Evolutionary conservation across 1,140 invertebrate species (phyloP).

Genomic region (Meteorus sp.): DNA sequence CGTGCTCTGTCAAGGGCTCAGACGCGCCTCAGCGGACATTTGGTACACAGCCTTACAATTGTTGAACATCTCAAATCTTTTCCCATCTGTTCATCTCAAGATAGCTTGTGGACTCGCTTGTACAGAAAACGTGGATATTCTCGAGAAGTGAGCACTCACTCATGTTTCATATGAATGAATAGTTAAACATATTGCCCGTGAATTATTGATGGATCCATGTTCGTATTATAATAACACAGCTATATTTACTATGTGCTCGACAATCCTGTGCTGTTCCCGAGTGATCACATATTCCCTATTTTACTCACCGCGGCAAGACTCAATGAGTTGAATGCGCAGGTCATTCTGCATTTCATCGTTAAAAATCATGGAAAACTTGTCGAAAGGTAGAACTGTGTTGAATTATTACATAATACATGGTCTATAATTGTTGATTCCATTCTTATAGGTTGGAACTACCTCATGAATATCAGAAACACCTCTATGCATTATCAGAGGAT

Average conservation of each 20-base stretch:
- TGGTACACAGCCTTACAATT: conserved; percentile 14
- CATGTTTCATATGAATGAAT: neutral
- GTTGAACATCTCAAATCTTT: conserved; percentile 1
- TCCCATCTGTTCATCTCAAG: neutral
- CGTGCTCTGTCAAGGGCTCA: conserved; percentile 17
- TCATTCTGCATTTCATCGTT: conserved; percentile 8
- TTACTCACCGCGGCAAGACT: conserved; percentile 12
- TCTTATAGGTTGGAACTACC: conserved; percentile 6
- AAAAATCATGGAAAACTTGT: conserved; percentile 12
- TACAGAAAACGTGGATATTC: conserved; percentile 2
- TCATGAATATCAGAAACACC: neutral
- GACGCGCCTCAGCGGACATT: neutral
- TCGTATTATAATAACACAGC: too few relatives aligned
- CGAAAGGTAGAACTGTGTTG: neutral
- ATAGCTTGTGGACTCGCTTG: conserved; percentile 16
- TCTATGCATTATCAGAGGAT: neutral
- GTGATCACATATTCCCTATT: conserved; percentile 3
- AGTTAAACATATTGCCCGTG: neutral
- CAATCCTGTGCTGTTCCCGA: neutral
- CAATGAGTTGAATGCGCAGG: conserved; percentile 9
- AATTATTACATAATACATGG: neutral
- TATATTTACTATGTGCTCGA: neutral
- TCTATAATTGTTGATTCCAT: neutral
- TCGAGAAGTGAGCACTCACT: conserved; percentile 5
- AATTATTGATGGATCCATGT: neutral